A percentile compares a stretch with the other conserved stretches of the same genome.
phyloP scores from a whole-genome alignment of 2,888 invertebrate species.

The Drosophila paracracens region DNA sequence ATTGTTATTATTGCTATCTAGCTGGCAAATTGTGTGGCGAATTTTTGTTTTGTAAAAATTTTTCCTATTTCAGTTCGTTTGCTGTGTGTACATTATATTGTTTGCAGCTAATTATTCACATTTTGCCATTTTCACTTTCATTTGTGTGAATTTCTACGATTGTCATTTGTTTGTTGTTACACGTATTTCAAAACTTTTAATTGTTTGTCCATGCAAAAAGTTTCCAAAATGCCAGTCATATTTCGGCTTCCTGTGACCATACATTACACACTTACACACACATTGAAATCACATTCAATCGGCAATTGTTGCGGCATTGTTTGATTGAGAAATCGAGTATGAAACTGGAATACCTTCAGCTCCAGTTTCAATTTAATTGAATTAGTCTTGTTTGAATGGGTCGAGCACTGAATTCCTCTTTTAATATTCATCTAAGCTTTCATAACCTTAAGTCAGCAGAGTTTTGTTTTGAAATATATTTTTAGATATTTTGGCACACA shows the following conservation, averaged over 20 bases:
- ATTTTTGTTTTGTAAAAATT: constrained; percentile 64
- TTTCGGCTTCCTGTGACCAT: constrained; percentile 63
- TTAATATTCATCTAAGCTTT: constrained; percentile 37
- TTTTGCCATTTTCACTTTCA: constrained; percentile 79
- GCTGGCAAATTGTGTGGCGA: constrained; percentile 69
- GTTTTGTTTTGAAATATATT: constrained; percentile 33
- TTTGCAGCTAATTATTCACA: constrained; percentile 79
- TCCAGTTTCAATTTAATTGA: constrained; percentile 57
- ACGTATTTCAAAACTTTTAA: constrained; percentile 75
- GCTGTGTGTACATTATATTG: constrained; percentile 57
- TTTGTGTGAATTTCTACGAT: constrained; percentile 75
- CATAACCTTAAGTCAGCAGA: constrained; percentile 42
- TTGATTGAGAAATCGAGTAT: constrained; percentile 68
- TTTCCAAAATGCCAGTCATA: constrained; percentile 81
- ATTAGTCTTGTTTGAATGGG: constrained; percentile 54
- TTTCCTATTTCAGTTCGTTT: constrained; percentile 75
- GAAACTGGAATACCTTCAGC: constrained; percentile 43
- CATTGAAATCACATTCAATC: constrained; percentile 52
- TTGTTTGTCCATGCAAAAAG: constrained; percentile 75
- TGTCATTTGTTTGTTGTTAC: constrained; percentile 78
- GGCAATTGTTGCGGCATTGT: constrained; percentile 61
- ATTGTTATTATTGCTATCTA: constrained; percentile 27
- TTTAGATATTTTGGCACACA: constrained; percentile 68
- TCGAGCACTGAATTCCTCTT: constrained; percentile 31
- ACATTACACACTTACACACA: constrained; percentile 5